These are phyloP conservation scores for Macrosiphum euphorbiae DNA, from an alignment of 2,888 invertebrate species.

Conservation along the genomic window DNA sequence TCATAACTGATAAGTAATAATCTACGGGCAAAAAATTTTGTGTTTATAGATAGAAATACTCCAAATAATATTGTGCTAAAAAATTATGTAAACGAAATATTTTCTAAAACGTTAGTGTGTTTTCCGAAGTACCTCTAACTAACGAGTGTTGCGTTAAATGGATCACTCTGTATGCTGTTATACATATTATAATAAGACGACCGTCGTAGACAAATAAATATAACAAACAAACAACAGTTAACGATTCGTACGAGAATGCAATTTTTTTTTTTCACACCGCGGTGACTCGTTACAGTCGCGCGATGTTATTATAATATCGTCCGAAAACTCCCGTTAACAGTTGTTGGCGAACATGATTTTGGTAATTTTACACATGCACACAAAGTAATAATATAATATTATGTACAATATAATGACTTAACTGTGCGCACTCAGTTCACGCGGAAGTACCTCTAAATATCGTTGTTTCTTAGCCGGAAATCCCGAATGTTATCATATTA, in stretches of 20 bases:
- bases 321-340: not conserved
- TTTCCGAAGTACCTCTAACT: not conserved
- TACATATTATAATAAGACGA: not conserved
- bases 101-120: not conserved
- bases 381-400: not conserved
- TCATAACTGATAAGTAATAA: not conserved
- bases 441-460: slow-evolving; percentile 25
- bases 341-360: not conserved
- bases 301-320: not conserved
- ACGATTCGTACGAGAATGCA: not conserved
- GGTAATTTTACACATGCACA: not conserved
- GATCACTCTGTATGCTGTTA: not conserved
- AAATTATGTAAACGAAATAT: not conserved
- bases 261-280: not conserved
- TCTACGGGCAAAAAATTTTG: not conserved
- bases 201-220: not conserved
- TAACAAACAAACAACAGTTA: not conserved
- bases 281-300: not conserved
- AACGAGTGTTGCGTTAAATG: not conserved
- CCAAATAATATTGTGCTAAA: not conserved
- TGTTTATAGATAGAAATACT: not conserved
- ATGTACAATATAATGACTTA: not conserved
- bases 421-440: not conserved
- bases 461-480: slow-evolving; percentile 5
- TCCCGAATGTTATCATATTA: not conserved